Base-by-base conservation (phyloP, 2,888 invertebrate genomes). In the Sinhomidia bicolor region DNA sequence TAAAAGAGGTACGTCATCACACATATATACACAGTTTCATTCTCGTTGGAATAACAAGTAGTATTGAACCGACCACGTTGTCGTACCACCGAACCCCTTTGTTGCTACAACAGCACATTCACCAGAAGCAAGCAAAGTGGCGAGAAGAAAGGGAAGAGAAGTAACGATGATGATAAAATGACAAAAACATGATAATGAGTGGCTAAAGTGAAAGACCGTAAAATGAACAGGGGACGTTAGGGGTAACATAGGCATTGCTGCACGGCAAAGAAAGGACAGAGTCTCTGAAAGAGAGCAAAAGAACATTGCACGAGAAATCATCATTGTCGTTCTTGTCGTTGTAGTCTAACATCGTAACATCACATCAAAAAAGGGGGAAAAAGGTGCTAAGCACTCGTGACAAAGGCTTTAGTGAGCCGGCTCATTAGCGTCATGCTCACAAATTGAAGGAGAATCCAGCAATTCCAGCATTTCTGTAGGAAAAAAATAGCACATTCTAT, bases 161-260 rank as follows among this genome's bases (percentile, higher is more conserved):
- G 17, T n/a, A 26, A 17, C n/a, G 62, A 65, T 65, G 62, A 32
- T 65, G 32, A 62, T 32, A 68, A 68, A 68, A 68, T 68, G 68
- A 20, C 68, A 68, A 68, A 65, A 68, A 41, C 68, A 68, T 68
- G 68, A 41, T 68, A 36, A 68, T 68, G 41, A 41, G 41, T 68
- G 20, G 68, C 9, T 41, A 65, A n/a, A 20, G 20, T 9, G 20
- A 41, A 68, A 68, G 0, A 20, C 20, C 17, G 41, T 68, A 68
- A 68, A 68, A 68, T 41, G 36, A 68, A 20, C 36, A 68, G n/a
- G 17, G 2, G 0, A 5, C 32, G 4, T 12, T 65, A n/a, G 36
- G 6, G 4, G 0, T 2, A 41, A 68, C n/a, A 41, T 7, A 0
- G 41, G 32, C 14, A 65, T 65, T 7, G 41, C 41, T 36, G 68